A percentile compares a stretch with the other conserved stretches of the same genome.
These are phyloP conservation scores for Diloba caeruleocephala DNA, from an alignment of 2,888 invertebrate species.

Conservation along the genomic window DNA sequence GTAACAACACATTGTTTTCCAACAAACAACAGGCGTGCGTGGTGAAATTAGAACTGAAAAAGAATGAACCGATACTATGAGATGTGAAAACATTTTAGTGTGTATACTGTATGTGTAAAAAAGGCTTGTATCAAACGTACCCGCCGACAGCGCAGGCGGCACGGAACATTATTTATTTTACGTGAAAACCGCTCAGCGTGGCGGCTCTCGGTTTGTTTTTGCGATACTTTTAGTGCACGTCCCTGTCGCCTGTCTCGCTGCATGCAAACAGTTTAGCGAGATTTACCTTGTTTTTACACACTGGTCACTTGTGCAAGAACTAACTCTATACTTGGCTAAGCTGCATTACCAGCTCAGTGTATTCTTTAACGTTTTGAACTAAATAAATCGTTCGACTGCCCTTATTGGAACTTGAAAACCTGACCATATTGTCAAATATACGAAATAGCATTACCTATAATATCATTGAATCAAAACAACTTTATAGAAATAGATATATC, in stretches of 20 bases:
- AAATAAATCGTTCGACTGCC: conserved; percentile 8
- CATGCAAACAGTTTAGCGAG: conserved; percentile 82
- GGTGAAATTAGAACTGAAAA: not conserved
- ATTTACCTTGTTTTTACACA: conserved; percentile 65
- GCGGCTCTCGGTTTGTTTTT: conserved; percentile 61
- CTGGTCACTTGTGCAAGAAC: conserved; percentile 43
- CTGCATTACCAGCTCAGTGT: conserved; percentile 2
- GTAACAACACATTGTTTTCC: too few species aligned
- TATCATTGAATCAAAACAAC: too few species aligned
- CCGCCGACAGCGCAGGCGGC: conserved; percentile 70
- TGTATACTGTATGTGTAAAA: conserved; percentile 62
- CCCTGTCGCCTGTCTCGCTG: conserved; percentile 63
- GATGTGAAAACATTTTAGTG: conserved; percentile 60
- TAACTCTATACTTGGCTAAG: conserved; percentile 16
- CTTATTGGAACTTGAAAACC: not conserved
- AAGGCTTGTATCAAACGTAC: conserved; percentile 63
- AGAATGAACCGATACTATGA: conserved; percentile 21
- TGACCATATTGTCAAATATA: not conserved
- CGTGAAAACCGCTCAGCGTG: conserved; percentile 64
- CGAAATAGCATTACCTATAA: not conserved
- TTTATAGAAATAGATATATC: too few species aligned
- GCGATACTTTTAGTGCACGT: conserved; percentile 73
- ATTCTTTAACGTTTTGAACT: conserved; percentile 4
- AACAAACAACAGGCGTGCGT: not conserved
- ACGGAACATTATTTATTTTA: conserved; percentile 86